Base-by-base conservation (phyloP, 2,113 vertebrate species). In the Osmerus eperlanus region DNA sequence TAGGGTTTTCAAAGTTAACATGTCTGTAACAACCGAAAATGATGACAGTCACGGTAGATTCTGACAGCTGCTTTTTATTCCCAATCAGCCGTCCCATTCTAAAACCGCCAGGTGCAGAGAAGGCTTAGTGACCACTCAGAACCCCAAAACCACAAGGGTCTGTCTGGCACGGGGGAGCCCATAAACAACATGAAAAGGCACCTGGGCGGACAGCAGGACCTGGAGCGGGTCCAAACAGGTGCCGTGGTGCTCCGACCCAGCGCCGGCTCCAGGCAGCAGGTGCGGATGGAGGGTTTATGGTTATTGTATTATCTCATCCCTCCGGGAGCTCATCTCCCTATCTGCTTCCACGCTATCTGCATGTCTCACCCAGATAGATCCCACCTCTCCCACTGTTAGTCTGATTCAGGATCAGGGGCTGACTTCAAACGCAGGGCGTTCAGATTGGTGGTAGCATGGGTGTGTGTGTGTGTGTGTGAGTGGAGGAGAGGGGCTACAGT, bases 161-260 rank as follows among this genome's bases (percentile, higher is more conserved):
- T 25, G 59, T 19, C 59, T 61, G 9, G 19, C 25, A 1, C 2
- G 23, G 0, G 13, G 23, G 19, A 70, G 79, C 69, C 36, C 77
- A 81, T 75, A 79, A 87, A 87, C 79, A 36, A 72, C 74, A 83
- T 80, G 72, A 83, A 80, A 81, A 61, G 81, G 67, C 67, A 63
- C 14, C 54, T 47, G 41, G 41, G 41, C 7, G 41, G 41, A 55
- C 72, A 83, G 79, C 13, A 47, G 55, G 69, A 80, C 73, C 74
- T 84, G 85, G 87, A 89, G 71, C 0, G 14, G 55, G 61, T 88
- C 86, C 84, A 89, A 89, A 85, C 86, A 89, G 87, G 86, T 90
- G 88, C 77, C 83, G 67, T 73, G 68, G 75, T 58, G n/a, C 69
- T 12, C 58, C 53, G 0, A 12, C 73, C 73, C 65, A 23, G 75